Percentiles rank a stretch among this genome's conserved stretches.
These are phyloP conservation scores for Holcopasites calliopsidis DNA, from an alignment of 1,140 invertebrate genomes.

Conservation along the genomic window DNA sequence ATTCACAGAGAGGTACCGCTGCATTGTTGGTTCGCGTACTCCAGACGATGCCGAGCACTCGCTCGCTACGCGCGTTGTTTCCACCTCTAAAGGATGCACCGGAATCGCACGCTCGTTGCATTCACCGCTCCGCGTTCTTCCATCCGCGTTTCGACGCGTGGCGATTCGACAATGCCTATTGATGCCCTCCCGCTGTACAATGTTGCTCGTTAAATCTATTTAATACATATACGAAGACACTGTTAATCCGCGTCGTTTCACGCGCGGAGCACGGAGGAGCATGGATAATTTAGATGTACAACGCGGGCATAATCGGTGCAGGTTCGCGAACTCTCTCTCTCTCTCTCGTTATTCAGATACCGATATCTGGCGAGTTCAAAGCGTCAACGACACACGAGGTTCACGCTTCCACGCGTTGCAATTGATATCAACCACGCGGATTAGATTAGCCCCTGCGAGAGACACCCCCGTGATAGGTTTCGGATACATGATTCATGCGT, in stretches of 20 bases:
- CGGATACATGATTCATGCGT: too few species aligned
- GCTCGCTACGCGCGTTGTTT: slow-evolving; percentile 5
- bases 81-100: slow-evolving; percentile 21
- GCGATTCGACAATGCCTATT: slow-evolving; percentile 32
- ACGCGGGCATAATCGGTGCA: not conserved
- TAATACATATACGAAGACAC: slow-evolving; percentile 3
- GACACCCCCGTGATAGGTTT: not conserved
- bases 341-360: not conserved
- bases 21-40: slow-evolving; percentile 41
- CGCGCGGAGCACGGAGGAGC: not conserved
- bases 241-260: not conserved
- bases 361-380: slow-evolving; percentile 33
- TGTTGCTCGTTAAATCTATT: slow-evolving; percentile 14
- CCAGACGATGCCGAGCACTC: slow-evolving; percentile 16
- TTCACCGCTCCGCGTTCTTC: slow-evolving; percentile 3
- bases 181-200: not conserved
- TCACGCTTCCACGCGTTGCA: not conserved
- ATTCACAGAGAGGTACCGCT: slow-evolving; percentile 23
- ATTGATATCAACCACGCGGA: not conserved
- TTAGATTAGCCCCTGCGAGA: slow-evolving; percentile 21
- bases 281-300: not conserved
- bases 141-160: slow-evolving; percentile 14
- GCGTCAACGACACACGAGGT: not conserved
- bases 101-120: not conserved
- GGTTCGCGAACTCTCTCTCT: not conserved